These are phyloP conservation scores for Schizopygopsis malacanthus DNA, from an alignment of 2,797 vertebrate species.

Conservation along the genomic window DNA sequence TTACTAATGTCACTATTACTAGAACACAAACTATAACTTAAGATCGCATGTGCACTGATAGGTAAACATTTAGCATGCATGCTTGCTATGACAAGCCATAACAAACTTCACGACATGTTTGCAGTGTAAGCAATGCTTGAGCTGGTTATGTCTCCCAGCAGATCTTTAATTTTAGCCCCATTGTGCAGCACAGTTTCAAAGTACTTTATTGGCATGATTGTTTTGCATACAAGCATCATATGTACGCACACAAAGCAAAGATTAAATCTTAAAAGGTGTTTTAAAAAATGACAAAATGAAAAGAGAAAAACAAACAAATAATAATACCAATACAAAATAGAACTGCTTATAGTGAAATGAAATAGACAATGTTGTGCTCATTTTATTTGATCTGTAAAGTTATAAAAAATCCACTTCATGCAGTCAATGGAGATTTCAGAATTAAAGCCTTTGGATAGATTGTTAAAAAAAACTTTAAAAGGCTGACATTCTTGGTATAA, in stretches of 20 bases:
- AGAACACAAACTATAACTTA: not conserved
- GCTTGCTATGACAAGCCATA: not conserved
- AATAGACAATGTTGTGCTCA: not conserved
- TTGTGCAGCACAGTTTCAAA: not conserved
- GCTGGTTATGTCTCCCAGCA: not conserved
- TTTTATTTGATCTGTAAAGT: not conserved
- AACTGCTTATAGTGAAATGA: not conserved
- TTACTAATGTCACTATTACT: slow-evolving; percentile 44
- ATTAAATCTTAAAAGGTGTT: too few species aligned
- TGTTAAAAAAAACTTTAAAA: not conserved
- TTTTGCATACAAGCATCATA: not conserved
- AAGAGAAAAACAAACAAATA: too few species aligned
- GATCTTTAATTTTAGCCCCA: not conserved
- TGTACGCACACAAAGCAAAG: not conserved
- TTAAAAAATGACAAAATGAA: too few species aligned
- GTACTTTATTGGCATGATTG: not conserved
- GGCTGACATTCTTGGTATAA: not conserved
- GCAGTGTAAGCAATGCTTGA: not conserved
- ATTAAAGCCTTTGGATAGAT: not conserved
- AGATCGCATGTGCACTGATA: not conserved
- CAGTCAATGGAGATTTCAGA: not conserved
- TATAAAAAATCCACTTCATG: not conserved
- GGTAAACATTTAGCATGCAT: not conserved
- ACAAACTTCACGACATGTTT: not conserved
- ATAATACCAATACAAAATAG: not conserved